These are phyloP conservation scores for Andrena trimmerana DNA, from an alignment of 2,888 invertebrate genomes.

Conservation along the genomic window DNA sequence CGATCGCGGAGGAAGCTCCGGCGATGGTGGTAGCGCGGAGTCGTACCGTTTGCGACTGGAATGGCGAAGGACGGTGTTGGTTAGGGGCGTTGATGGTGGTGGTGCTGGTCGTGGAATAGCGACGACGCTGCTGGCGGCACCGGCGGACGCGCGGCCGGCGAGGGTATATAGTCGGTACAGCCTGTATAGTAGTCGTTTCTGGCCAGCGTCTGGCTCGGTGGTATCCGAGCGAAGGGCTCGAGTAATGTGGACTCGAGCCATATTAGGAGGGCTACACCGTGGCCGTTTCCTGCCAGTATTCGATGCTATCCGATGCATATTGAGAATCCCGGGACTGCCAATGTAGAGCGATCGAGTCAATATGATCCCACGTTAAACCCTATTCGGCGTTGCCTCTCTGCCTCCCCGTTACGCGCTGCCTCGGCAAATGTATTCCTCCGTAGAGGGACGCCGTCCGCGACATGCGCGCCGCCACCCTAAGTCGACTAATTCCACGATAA, in stretches of 20 bases:
- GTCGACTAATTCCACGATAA: slow-evolving; percentile 48
- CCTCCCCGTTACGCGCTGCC: slow-evolving; percentile 34
- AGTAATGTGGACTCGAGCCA: slow-evolving; percentile 82
- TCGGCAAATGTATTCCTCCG: slow-evolving; percentile 57
- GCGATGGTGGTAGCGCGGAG: slow-evolving; percentile 25
- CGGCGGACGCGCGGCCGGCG: background rate
- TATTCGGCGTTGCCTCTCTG: slow-evolving; percentile 64
- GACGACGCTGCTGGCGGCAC: slow-evolving; percentile 24
- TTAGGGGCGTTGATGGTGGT: background rate
- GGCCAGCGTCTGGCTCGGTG: slow-evolving; percentile 47
- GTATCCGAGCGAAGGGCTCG: slow-evolving; percentile 71
- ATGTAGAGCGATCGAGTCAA: slow-evolving; percentile 74
- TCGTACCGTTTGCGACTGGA: slow-evolving; percentile 25
- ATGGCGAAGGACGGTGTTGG: slow-evolving; percentile 34
- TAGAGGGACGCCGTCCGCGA: slow-evolving; percentile 1
- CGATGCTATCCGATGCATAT: slow-evolving; percentile 74
- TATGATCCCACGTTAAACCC: slow-evolving; percentile 72
- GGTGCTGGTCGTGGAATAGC: slow-evolving; percentile 29
- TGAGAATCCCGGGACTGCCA: slow-evolving; percentile 71
- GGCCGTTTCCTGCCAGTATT: slow-evolving; percentile 72
- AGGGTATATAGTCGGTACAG: slow-evolving; percentile 40
- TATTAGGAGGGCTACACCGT: slow-evolving; percentile 78
- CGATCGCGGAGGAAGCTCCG: slow-evolving; percentile 23
- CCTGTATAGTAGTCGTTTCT: slow-evolving; percentile 61
- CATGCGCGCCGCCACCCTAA: slow-evolving; percentile 2